Evolutionary conservation across 2,888 invertebrate species (phyloP), one percentile per base, ranked within the genome.

Genomic region (Agrochola lychnidis): DNA sequence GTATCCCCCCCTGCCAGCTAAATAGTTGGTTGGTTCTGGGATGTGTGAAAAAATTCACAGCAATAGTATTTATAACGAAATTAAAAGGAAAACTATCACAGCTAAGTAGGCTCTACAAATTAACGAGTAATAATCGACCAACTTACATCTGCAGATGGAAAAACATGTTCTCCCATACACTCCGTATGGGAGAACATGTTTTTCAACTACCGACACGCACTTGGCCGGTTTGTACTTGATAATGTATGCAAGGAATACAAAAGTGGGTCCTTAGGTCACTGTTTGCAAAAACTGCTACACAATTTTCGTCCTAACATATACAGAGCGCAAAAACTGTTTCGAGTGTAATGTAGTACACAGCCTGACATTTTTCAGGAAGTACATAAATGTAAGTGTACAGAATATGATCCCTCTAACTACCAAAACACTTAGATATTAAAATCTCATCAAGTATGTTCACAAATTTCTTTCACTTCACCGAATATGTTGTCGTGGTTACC

Each of bases 391-490:
- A 14, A 36, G 25, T 14, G 3, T 61, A 59, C 5, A 51, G 19
- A 19, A 19, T 22, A 48, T 22, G 30, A 63, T 63, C n/a, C 6
- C 51, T 19, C 42, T 68, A 81, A 79, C 67, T 75, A 45, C 62
- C 76, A 53, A 68, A 75, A 68, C 63, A 63, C 36, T 57, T 6
- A 77, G 36, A 77, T 70, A 82, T 80, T 80, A 80, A 82, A 82
- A 63, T 68, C 67, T 68, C 78, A 78, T 82, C 57, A 82, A 53
- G 30, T n/a, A 36, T 30, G 40, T 51, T 19, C 25, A 57, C 69
- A 79, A 67, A 70, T 76, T n/a, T n/a, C n/a, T n/a, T n/a, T n/a
- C n/a, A n/a, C n/a, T n/a, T n/a, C n/a, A 80, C 57, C 57, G 42
- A 36, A 36, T 36, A 45, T 51, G 59, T 66, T 56, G 51, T 51